phyloP scores from a whole-genome alignment of 2,888 invertebrate genomes.

The Harpagoxenus sublaevis region DNA sequence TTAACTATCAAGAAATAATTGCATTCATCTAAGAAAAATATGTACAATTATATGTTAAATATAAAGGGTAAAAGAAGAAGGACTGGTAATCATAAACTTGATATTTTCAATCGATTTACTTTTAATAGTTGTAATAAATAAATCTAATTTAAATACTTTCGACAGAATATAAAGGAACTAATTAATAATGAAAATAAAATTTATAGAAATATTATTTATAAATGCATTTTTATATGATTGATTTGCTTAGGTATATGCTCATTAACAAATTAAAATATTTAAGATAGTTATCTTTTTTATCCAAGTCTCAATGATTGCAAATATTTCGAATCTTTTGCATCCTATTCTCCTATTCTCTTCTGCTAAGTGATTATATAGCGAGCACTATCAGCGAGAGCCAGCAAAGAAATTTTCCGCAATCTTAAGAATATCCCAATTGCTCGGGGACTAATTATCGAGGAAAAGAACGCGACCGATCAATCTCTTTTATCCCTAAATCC shows the following conservation, averaged over 20 bases:
- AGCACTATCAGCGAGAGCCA: constrained; percentile 31
- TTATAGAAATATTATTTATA: not conserved
- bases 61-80: not conserved
- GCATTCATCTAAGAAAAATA: not conserved
- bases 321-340: not conserved
- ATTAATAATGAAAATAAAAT: not conserved
- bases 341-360: not conserved
- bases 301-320: not conserved
- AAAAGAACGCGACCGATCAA: constrained; percentile 58
- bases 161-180: not conserved
- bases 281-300: not conserved
- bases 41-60: not conserved
- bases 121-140: not conserved
- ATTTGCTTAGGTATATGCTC: not conserved
- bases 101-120: not conserved
- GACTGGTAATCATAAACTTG: not conserved
- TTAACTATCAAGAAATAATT: not conserved
- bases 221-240: not conserved
- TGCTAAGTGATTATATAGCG: not conserved
- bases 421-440: constrained; percentile 27
- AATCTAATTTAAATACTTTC: not conserved
- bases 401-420: constrained; percentile 33
- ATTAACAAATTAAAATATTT: not conserved
- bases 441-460: constrained; percentile 39
- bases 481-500: constrained; percentile 50